phyloP scores from a whole-genome alignment of 2,113 vertebrate species.

The Sitta europaea region DNA sequence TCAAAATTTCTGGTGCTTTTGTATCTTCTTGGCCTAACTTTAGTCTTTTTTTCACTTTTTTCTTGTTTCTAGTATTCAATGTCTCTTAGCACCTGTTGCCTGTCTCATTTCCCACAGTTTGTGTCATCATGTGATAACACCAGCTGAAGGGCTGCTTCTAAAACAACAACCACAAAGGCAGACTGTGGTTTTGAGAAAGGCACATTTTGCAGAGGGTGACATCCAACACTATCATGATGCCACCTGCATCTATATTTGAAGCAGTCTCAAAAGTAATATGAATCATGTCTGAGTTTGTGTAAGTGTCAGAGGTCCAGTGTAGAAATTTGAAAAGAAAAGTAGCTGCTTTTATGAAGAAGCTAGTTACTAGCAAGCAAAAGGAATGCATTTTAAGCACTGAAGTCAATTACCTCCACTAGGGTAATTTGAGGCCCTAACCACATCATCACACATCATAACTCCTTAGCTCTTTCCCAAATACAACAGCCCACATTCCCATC shows the following conservation, averaged over 20 bases:
- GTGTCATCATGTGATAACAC: slow-evolving; percentile 61
- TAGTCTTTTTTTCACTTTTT: background rate
- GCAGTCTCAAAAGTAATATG: slow-evolving; percentile 5
- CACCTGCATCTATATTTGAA: slow-evolving; percentile 48
- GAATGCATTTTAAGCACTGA: background rate
- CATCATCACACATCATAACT: background rate
- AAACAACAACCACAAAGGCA: slow-evolving; percentile 66
- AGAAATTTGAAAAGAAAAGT: background rate
- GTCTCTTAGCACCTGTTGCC: slow-evolving; percentile 66
- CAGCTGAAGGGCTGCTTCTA: slow-evolving; percentile 58
- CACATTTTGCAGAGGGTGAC: slow-evolving; percentile 19
- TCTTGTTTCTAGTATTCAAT: slow-evolving; percentile 30
- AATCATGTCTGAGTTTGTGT: slow-evolving; percentile 11
- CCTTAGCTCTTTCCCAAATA: background rate
- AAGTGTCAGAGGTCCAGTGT: background rate
- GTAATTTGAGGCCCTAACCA: background rate
- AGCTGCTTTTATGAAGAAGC: background rate
- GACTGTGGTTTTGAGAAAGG: slow-evolving; percentile 70
- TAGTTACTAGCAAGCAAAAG: background rate
- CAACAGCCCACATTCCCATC: background rate
- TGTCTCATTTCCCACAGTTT: slow-evolving; percentile 65
- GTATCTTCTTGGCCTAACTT: background rate
- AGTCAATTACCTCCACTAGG: background rate
- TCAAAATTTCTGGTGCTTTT: background rate
- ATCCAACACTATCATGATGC: slow-evolving; percentile 1